phyloP scores from a whole-genome alignment of 2,797 vertebrate species.

The Xenopus petersii region DNA sequence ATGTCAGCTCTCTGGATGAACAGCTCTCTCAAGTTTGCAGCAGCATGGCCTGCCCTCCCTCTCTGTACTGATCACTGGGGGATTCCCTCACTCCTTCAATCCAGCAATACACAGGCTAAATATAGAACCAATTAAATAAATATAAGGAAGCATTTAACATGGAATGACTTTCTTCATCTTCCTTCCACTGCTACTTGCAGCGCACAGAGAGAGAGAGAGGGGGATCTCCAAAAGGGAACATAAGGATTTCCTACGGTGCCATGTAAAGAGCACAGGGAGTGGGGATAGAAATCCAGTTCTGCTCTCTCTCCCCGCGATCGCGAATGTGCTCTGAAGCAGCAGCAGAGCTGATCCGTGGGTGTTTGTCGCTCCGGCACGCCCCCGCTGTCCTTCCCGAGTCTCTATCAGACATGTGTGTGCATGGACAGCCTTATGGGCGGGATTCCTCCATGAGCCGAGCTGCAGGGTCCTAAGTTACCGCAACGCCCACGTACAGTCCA shows the following conservation, averaged over 20 bases:
- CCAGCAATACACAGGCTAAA: not conserved
- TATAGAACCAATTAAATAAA: not conserved
- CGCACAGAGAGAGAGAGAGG: too few relatives aligned
- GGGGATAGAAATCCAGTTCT: not conserved
- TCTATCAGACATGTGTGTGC: not conserved
- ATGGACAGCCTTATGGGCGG: not conserved
- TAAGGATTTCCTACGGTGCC: not conserved
- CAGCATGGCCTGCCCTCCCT: slow-evolving; percentile 20
- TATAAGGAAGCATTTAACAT: not conserved
- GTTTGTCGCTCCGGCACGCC: slow-evolving; percentile 1
- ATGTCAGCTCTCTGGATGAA: not conserved
- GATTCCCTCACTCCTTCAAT: slow-evolving; percentile 22
- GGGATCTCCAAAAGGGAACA: not conserved
- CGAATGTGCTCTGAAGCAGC: slow-evolving; percentile 22
- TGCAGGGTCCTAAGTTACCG: not conserved
- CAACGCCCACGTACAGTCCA: not conserved
- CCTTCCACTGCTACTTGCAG: not conserved
- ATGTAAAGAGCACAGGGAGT: too few relatives aligned
- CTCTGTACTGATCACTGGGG: not conserved
- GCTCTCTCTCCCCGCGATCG: slow-evolving; percentile 10
- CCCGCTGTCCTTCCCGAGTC: not conserved
- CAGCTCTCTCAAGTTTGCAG: slow-evolving; percentile 30
- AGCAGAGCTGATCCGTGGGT: slow-evolving; percentile 18
- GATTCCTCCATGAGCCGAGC: not conserved
- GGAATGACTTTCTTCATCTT: not conserved